These are phyloP conservation scores for Hipparchia sbordonii DNA, from an alignment of 2,888 invertebrate species.

Conservation along the genomic window DNA sequence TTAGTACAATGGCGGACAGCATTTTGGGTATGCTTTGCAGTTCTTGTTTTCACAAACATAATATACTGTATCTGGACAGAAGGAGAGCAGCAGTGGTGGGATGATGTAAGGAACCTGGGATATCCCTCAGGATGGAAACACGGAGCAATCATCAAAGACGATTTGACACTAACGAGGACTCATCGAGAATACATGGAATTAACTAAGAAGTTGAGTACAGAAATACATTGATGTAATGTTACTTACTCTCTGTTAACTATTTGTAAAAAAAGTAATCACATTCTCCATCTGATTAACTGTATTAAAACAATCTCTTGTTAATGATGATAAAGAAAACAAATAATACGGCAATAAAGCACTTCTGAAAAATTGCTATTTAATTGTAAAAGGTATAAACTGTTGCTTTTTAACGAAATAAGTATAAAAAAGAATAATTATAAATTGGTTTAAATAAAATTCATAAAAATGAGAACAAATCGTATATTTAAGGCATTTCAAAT, in stretches of 20 bases:
- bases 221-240: neutral
- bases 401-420: no score
- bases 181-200: slow-evolving; percentile 5
- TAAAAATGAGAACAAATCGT: no score
- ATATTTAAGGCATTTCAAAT: no score
- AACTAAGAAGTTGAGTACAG: slow-evolving; percentile 7
- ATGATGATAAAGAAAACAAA: neutral
- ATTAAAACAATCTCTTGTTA: no score
- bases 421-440: neutral
- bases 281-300: no score
- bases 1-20: slow-evolving; percentile 77
- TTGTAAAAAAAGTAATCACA: no score
- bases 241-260: neutral
- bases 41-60: slow-evolving; percentile 80
- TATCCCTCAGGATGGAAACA: slow-evolving; percentile 51
- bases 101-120: slow-evolving; percentile 65
- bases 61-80: slow-evolving; percentile 83
- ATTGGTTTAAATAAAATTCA: neutral
- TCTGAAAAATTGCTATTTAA: neutral
- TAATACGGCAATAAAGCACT: neutral
- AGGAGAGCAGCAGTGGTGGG: slow-evolving; percentile 85
- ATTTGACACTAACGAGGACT: neutral
- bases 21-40: slow-evolving; percentile 84
- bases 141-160: slow-evolving; percentile 43
- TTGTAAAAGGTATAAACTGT: neutral